Base-by-base conservation (phyloP, 2,888 invertebrate species). In the Drosophila borealis region DNA sequence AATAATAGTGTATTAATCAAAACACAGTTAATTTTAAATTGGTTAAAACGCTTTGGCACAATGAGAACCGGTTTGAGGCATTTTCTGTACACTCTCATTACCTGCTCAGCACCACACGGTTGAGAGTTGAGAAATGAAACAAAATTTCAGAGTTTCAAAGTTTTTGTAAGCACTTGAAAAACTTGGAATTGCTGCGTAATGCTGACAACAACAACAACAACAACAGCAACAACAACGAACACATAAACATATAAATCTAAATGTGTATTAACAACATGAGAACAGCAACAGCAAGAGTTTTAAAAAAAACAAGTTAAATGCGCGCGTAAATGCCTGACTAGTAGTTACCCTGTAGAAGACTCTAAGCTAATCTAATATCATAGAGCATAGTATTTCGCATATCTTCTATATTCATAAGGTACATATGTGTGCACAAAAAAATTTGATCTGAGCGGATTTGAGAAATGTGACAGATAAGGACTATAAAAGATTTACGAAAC, bases 1-100 rank as follows among this genome's bases (percentile, higher is more conserved):
- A 81, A 84, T 87, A 87, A 84, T 85, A 70, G 81, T 44, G 81
- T 81, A 85, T 84, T 84, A 87, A 84, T 87, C 80, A 84, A 84
- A 82, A 79, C 85, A 88, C 88, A 81, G 84, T 85, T 85, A 80
- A 85, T 85, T 80, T 85, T 66, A 78, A 86, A 87, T 83, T 86
- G 81, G 69, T 71, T 78, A 74, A 77, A 65, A 73, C 67, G 64
- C 68, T 65, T 56, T 17, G 49, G 72, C 66, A 75, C 59, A 74
- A 70, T 37, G 44, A 25, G 59, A 83, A 83, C 81, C 82, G 78
- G 86, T 85, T 84, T 61, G 39, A 39, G 37, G 48, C 41, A 42
- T 50, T 33, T 19, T 9, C 13, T 39, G 11, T 14, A 36, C 54
- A 59, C 74, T 72, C 78, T 83, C 81, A 81, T 80, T 81, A 71